Evolutionary conservation across 64 coral and sea anemone species (phyloP), one percentile per base, ranked within the genome.

Genomic region (Orbicella faveolata): DNA sequence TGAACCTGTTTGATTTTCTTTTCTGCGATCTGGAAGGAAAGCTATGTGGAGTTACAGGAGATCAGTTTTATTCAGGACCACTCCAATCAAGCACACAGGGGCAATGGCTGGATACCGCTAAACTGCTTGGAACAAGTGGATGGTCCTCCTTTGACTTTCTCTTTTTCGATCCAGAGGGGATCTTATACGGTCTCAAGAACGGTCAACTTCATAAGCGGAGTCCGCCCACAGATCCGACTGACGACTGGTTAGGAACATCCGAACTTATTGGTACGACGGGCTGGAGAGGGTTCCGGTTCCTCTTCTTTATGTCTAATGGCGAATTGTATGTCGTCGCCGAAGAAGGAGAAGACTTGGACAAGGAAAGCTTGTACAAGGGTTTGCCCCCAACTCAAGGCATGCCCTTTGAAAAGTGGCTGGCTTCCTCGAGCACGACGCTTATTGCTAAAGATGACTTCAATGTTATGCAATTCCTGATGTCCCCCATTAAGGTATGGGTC

Each of bases 101-200:
- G 2, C 16, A 55, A 3, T 81, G 79, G 79, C 1, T 81, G 9
- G 48, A 16, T 11, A 57, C 79, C 5, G 79, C 79, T 51, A 81
- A 81, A 16, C 34, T 19, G 19, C 6, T 81, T 8, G 79, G 48
- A 34, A 4, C 52, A 53, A 53, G 52, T 19, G 79, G 79, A 55
- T 81, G 79, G 79, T n/a, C 52, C 30, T 17, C 6, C 26, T 81
- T 81, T 51, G 15, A 81, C 4, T 61, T 81, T 18, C 79, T 81
- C 2, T 81, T 81, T 18, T 81, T 81, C 57, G 79, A 81, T 63
- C 52, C 79, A 61, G 52, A 59, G 18, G 79, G 79, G 57, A 59
- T 16, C 21, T 53, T 53, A 53, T 10, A 53, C 52, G 52, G 52
- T 53, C 4, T 53, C 52, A 53, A 53, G 52, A 53, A 10, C 52